Conservation (phyloP, 2,888 invertebrate genomes). For the Unio pictorum region DNA sequence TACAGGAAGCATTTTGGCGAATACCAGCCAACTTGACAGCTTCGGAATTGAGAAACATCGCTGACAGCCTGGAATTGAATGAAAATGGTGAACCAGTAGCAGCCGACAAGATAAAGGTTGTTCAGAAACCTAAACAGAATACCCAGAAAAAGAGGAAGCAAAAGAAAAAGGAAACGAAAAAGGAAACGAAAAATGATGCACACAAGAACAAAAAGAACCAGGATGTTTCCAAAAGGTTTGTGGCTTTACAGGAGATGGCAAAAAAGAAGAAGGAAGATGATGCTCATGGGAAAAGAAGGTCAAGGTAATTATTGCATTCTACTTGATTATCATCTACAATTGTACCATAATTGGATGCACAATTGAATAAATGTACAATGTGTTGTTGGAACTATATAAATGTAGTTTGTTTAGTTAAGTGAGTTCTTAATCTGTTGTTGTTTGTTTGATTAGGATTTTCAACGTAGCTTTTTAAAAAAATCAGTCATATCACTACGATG, state of each 20-base stretch:
- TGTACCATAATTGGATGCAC: no score
- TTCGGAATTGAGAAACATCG: conserved; percentile 74
- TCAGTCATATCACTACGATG: no score
- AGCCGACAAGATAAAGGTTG: conserved; percentile 40
- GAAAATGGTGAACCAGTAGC: conserved; percentile 39
- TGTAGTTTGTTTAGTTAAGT: no score
- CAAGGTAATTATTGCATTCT: background rate
- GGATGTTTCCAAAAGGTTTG: conserved; percentile 22
- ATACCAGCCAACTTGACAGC: conserved; percentile 80
- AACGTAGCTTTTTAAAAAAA: no score
- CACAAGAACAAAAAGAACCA: conserved; percentile 20
- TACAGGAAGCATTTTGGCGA: conserved; percentile 88
- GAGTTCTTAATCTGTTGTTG: no score
- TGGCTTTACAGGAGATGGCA: conserved; percentile 33
- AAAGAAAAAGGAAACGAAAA: conserved; percentile 20
- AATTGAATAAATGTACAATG: no score
- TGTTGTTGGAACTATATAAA: no score
- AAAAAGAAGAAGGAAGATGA: conserved; percentile 33
- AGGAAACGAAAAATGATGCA: conserved; percentile 17
- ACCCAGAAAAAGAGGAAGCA: conserved; percentile 30
- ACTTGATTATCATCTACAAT: no score
- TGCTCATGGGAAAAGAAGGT: conserved; percentile 33
- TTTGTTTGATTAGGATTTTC: no score
- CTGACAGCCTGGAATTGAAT: conserved; percentile 79
- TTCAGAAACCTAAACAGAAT: conserved; percentile 11